These are phyloP conservation scores for Stegana nigrithorax DNA, from an alignment of 2,888 invertebrate genomes.

Conservation along the genomic window DNA sequence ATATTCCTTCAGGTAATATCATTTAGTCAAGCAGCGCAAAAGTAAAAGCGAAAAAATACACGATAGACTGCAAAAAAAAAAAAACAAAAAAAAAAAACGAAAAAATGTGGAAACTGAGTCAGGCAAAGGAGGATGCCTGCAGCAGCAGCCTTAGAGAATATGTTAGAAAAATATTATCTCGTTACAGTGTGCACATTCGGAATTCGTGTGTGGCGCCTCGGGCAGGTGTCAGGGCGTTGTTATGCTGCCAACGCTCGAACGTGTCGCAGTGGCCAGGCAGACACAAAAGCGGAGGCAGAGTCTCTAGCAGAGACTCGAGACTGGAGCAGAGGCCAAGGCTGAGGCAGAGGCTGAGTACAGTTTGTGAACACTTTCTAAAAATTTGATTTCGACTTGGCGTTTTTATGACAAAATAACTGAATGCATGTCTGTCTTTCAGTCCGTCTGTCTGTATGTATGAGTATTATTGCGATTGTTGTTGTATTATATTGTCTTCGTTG, in stretches of 20 bases:
- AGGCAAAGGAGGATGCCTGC: too few relatives aligned
- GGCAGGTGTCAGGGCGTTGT: background rate
- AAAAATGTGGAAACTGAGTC: background rate
- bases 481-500: too few relatives aligned
- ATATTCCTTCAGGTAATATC: conserved; percentile 61
- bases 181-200: conserved; percentile 53
- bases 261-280: conserved; percentile 42
- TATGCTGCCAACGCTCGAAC: too few relatives aligned
- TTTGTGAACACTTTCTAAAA: too few relatives aligned
- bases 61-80: background rate
- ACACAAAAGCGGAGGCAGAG: too few relatives aligned
- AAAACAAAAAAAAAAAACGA: background rate
- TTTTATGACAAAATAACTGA: conserved; percentile 59
- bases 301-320: too few relatives aligned
- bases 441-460: too few relatives aligned
- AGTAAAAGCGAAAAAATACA: background rate
- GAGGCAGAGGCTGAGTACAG: too few relatives aligned
- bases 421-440: conserved; percentile 53
- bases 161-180: conserved; percentile 58
- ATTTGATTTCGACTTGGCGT: conserved; percentile 55
- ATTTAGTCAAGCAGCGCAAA: conserved; percentile 45
- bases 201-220: too few relatives aligned
- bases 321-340: too few relatives aligned
- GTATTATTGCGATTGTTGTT: too few relatives aligned
- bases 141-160: conserved; percentile 32